phyloP scores from a whole-genome alignment of 2,113 vertebrate species.

The Campylomormyrus numenius region DNA sequence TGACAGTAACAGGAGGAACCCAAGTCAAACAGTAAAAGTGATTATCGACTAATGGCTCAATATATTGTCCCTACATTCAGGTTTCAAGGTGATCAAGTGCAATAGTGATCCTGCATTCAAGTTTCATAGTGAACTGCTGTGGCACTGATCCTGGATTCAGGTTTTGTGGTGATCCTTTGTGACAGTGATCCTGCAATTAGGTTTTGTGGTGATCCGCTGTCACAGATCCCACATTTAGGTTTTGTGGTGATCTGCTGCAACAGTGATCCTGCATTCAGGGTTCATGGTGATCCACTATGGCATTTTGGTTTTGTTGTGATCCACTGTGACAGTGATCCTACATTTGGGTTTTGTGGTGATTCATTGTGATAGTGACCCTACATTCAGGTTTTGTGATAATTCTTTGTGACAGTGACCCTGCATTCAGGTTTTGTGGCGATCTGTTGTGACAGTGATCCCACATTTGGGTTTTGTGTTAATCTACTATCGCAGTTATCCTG shows the following conservation, averaged over 20 bases:
- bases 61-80: background rate
- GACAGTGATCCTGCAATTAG: background rate
- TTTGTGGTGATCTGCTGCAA: background rate
- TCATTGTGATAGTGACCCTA: too few relatives aligned
- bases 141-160: background rate
- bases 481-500: too few relatives aligned
- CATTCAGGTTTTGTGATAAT: too few relatives aligned
- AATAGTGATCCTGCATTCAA: background rate
- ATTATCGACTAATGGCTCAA: background rate
- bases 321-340: too few relatives aligned
- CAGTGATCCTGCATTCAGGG: background rate
- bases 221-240: background rate
- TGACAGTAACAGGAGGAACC: background rate
- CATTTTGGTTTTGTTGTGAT: background rate
- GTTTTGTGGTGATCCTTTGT: background rate
- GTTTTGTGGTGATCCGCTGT: background rate
- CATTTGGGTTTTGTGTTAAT: too few relatives aligned
- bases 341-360: too few relatives aligned
- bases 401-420: too few relatives aligned
- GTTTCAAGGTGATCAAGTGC: background rate
- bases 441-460: too few relatives aligned
- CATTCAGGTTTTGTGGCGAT: too few relatives aligned
- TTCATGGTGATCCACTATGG: background rate
- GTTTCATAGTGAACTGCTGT: background rate
- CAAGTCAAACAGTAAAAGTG: background rate